A percentile compares a stretch with the other conserved stretches of the same genome.
Conservation (phyloP, 2,113 vertebrate species). For the Mobula hypostoma region DNA sequence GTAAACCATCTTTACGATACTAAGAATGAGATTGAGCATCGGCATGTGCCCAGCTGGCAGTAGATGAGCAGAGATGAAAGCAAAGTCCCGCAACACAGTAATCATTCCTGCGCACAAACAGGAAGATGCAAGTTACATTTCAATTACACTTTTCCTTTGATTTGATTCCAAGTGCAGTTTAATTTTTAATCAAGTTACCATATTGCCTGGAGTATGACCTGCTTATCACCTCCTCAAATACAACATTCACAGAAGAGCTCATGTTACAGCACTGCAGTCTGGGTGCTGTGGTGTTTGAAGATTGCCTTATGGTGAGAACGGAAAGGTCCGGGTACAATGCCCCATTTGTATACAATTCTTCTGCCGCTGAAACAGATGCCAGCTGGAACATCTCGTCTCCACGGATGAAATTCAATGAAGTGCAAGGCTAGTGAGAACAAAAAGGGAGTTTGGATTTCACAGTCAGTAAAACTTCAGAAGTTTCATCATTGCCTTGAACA, state of each 20-base stretch:
- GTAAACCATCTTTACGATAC: neutral
- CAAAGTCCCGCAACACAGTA: neutral
- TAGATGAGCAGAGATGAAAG: constrained; percentile 28
- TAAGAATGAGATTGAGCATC: constrained; percentile 22
- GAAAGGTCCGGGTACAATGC: constrained; percentile 26
- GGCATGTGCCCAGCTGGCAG: constrained; percentile 25
- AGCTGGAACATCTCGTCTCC: constrained; percentile 10
- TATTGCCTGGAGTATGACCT: constrained; percentile 33
- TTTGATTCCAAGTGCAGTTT: constrained; percentile 32
- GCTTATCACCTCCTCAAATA: constrained; percentile 31
- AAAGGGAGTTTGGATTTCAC: constrained; percentile 31
- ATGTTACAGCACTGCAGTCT: neutral
- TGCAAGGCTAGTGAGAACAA: constrained; percentile 27
- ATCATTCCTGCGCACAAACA: constrained; percentile 23
- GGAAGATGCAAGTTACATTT: constrained; percentile 37
- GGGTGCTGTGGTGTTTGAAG: constrained; percentile 11
- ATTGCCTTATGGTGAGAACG: constrained; percentile 16
- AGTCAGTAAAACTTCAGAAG: constrained; percentile 35
- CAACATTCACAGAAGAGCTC: constrained; percentile 22
- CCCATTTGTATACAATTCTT: constrained; percentile 24
- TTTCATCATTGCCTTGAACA: constrained; percentile 25
- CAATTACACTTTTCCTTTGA: constrained; percentile 36
- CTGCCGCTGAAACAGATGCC: constrained; percentile 12
- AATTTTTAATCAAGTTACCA: constrained; percentile 38
- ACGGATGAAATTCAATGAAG: constrained; percentile 10